Percentiles rank a stretch among this genome's conserved stretches.
phyloP scores from a whole-genome alignment of 2,113 vertebrate genomes.

The Tiliqua scincoides region DNA sequence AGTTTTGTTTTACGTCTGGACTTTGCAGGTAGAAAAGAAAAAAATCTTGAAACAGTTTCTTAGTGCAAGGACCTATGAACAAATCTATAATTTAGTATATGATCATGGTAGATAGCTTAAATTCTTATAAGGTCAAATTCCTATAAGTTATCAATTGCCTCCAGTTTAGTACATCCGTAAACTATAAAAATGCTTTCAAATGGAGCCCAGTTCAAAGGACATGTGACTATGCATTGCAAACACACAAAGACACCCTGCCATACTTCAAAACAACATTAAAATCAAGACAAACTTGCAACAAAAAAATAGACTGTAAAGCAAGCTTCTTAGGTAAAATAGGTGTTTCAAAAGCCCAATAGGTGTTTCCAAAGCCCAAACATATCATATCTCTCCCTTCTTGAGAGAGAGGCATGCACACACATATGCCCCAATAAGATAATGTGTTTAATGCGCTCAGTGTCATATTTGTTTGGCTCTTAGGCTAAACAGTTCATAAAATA shows the following conservation, averaged over 20 bases:
- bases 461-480: too few relatives aligned
- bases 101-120: constrained; percentile 49
- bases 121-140: constrained; percentile 48
- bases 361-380: too few relatives aligned
- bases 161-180: constrained; percentile 27
- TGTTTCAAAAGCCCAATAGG: too few relatives aligned
- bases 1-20: constrained; percentile 59
- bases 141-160: constrained; percentile 56
- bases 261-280: too few relatives aligned
- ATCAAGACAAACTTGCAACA: too few relatives aligned
- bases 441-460: too few relatives aligned
- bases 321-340: too few relatives aligned
- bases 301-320: too few relatives aligned
- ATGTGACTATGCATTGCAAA: background rate
- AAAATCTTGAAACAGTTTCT: constrained; percentile 44
- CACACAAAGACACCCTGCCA: background rate
- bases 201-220: background rate
- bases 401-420: background rate
- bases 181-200: constrained; percentile 33
- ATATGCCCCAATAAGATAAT: too few relatives aligned
- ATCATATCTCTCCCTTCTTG: background rate
- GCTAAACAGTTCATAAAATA: too few relatives aligned
- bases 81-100: constrained; percentile 55
- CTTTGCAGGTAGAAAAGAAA: constrained; percentile 10
- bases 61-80: constrained; percentile 49